Conservation (phyloP, 2,888 invertebrate genomes). For the Drosophila paucipuncta region DNA sequence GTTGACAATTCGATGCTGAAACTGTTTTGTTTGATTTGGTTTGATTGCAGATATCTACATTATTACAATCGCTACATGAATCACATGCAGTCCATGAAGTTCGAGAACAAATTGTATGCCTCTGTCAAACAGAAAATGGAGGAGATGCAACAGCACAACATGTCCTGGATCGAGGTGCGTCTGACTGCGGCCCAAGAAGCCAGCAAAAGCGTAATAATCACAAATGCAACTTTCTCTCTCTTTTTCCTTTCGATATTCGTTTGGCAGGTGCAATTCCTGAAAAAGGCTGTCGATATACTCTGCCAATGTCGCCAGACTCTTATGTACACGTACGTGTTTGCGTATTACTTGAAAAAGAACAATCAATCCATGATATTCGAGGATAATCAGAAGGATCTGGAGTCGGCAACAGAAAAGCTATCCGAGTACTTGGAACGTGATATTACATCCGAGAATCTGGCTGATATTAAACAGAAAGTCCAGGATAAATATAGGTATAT, state of each 20-base stretch:
- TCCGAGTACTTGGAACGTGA: conserved; percentile 99
- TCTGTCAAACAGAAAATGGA: conserved; percentile 99
- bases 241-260: not conserved
- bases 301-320: conserved; percentile 98
- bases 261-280: conserved; percentile 96
- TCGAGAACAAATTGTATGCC: conserved; percentile 98
- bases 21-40: not conserved
- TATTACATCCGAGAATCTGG: conserved; percentile 98
- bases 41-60: conserved; percentile 92
- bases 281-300: conserved; percentile 98
- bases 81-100: conserved; percentile 99
- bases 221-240: not conserved
- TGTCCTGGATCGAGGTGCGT: conserved; percentile 98
- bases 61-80: conserved; percentile 99
- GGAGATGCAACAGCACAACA: conserved; percentile 99
- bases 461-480: conserved; percentile 99
- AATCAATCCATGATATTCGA: conserved; percentile 99
- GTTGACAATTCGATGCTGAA: not conserved
- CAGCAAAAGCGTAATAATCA: not conserved
- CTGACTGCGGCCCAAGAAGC: too few species aligned
- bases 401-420: conserved; percentile 98
- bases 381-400: conserved; percentile 99
- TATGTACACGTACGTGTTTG: conserved; percentile 99
- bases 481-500: conserved; percentile 97
- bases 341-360: conserved; percentile 98